phyloP scores from a whole-genome alignment of 1,140 invertebrate species.

The Drosophila mayri region DNA sequence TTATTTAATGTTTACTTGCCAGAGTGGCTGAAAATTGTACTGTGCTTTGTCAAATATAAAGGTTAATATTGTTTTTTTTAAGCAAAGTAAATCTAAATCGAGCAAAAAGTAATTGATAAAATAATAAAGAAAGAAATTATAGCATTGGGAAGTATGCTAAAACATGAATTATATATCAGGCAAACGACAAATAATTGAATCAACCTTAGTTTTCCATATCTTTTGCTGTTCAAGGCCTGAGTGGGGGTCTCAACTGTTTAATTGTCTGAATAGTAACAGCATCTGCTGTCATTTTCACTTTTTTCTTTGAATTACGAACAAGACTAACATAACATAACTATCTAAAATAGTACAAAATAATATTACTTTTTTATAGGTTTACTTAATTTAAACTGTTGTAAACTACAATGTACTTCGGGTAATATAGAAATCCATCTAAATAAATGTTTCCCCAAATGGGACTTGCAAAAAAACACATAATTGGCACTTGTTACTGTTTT shows the following conservation, averaged over 20 bases:
- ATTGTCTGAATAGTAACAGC: constrained; percentile 60
- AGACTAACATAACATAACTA: no score
- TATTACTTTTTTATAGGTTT: no score
- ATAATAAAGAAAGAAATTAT: background rate
- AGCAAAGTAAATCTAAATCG: background rate
- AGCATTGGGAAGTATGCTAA: background rate
- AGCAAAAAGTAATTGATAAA: background rate
- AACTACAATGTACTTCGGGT: background rate
- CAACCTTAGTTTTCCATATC: constrained; percentile 24
- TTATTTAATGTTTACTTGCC: constrained; percentile 45
- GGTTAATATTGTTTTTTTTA: background rate
- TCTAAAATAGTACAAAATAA: no score
- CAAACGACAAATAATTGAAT: background rate
- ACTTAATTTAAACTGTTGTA: no score
- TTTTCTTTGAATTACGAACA: no score
- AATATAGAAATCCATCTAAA: background rate
- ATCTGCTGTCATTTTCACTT: constrained; percentile 56
- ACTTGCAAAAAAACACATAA: background rate
- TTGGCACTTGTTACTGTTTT: no score
- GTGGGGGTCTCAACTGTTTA: constrained; percentile 59
- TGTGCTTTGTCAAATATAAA: background rate
- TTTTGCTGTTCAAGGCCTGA: constrained; percentile 11
- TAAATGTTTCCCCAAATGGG: background rate
- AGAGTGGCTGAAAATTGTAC: background rate
- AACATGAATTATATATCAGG: background rate